Conservation (phyloP, 2,113 vertebrate genomes). For the Orcinus orca region DNA sequence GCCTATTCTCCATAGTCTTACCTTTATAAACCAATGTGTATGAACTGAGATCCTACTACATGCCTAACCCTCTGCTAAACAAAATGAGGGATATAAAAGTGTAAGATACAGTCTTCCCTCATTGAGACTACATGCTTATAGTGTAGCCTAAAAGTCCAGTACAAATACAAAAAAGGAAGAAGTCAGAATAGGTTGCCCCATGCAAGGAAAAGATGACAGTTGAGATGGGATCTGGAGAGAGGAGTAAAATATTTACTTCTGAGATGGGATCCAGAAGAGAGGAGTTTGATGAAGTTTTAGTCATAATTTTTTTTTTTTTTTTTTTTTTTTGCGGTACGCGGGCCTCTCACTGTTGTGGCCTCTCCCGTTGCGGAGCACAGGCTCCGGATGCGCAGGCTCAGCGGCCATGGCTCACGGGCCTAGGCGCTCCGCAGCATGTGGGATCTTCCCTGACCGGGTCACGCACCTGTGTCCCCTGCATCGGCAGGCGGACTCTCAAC, state of each 20-base stretch:
- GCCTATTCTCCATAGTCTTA: not conserved
- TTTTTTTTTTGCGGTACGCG: too few species aligned
- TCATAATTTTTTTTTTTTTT: not conserved
- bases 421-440: too few species aligned
- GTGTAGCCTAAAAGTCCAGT: not conserved
- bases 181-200: not conserved
- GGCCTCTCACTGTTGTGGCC: too few species aligned
- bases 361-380: too few species aligned
- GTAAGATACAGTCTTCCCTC: not conserved
- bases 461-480: too few species aligned
- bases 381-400: too few species aligned
- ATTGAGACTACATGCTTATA: not conserved
- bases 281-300: not conserved
- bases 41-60: not conserved
- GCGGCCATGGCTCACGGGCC: too few species aligned
- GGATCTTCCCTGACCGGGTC: too few species aligned
- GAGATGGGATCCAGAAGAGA: not conserved
- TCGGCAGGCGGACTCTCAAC: too few species aligned
- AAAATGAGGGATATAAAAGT: not conserved
- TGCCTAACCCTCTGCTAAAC: not conserved
- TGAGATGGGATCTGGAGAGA: not conserved
- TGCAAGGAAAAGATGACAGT: not conserved
- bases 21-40: not conserved
- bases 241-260: not conserved
- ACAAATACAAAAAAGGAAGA: not conserved